phyloP scores from a whole-genome alignment of 2,113 vertebrate species.

The Stegostoma tigrinum region DNA sequence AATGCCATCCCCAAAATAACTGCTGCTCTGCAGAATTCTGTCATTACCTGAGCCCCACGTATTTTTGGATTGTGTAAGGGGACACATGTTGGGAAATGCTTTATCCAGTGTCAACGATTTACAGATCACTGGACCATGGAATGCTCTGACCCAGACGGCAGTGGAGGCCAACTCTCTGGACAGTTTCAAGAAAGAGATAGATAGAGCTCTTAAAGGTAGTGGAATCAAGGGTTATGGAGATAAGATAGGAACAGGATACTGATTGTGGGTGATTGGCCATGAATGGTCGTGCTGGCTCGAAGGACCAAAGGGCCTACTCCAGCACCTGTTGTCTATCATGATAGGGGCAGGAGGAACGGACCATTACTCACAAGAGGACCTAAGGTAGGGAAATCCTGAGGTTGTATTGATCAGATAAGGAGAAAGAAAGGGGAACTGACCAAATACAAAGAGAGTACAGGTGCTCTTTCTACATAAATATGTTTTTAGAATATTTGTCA shows the following conservation, averaged over 20 bases:
- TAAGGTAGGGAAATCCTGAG: not conserved
- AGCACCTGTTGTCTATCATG: too few species aligned
- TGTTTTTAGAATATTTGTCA: not conserved
- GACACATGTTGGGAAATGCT: not conserved
- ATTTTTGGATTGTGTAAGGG: not conserved
- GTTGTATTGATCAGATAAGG: not conserved
- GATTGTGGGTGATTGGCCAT: too few species aligned
- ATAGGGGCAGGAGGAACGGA: not conserved
- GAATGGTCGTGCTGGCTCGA: too few species aligned
- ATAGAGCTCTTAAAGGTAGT: too few species aligned
- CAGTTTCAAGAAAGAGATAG: too few species aligned
- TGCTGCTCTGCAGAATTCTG: not conserved
- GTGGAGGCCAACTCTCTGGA: too few species aligned
- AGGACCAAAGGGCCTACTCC: too few species aligned
- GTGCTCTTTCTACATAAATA: not conserved
- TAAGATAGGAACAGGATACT: too few species aligned
- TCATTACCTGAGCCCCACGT: not conserved
- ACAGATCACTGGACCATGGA: not conserved
- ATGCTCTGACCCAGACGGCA: too few species aligned
- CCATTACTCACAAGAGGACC: not conserved
- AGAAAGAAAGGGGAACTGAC: not conserved
- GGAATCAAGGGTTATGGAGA: too few species aligned
- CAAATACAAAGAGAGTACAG: not conserved
- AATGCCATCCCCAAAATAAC: not conserved
- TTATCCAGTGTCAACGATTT: not conserved